phyloP scores from a whole-genome alignment of 2,888 invertebrate species.

The Tenthredo livida region DNA sequence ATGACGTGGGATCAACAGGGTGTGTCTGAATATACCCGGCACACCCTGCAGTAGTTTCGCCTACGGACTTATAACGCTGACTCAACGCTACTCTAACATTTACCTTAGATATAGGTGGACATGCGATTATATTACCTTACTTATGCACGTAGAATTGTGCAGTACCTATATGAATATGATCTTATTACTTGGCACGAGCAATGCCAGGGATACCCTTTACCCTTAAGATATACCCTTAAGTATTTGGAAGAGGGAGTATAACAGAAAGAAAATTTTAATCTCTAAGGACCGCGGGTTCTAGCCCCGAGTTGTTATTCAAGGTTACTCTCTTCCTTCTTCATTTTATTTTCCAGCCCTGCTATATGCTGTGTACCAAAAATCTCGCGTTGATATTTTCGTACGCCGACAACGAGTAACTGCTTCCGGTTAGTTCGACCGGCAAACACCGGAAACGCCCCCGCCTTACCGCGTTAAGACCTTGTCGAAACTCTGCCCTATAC shows the following conservation, averaged over 20 bases:
- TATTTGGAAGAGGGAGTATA: background rate
- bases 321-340: background rate
- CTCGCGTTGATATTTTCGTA: conserved; percentile 24
- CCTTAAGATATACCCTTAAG: background rate
- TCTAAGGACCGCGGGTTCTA: too few relatives aligned
- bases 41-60: conserved; percentile 25
- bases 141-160: background rate
- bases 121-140: background rate
- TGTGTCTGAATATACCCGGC: conserved; percentile 17
- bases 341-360: background rate
- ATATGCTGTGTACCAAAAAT: background rate
- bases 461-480: background rate
- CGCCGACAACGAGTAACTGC: conserved; percentile 26
- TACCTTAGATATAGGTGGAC: background rate
- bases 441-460: conserved; percentile 38
- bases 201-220: background rate
- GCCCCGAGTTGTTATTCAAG: background rate
- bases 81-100: background rate
- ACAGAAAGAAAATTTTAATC: background rate
- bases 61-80: conserved; percentile 7
- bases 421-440: conserved; percentile 1
- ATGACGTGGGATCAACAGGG: conserved; percentile 23
- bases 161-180: background rate
- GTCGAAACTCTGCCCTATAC: background rate
- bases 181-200: background rate